Percentiles rank a stretch among this genome's conserved stretches.
These are phyloP conservation scores for Rhimphoctona megacephalus DNA, from an alignment of 2,888 invertebrate species.

Conservation along the genomic window DNA sequence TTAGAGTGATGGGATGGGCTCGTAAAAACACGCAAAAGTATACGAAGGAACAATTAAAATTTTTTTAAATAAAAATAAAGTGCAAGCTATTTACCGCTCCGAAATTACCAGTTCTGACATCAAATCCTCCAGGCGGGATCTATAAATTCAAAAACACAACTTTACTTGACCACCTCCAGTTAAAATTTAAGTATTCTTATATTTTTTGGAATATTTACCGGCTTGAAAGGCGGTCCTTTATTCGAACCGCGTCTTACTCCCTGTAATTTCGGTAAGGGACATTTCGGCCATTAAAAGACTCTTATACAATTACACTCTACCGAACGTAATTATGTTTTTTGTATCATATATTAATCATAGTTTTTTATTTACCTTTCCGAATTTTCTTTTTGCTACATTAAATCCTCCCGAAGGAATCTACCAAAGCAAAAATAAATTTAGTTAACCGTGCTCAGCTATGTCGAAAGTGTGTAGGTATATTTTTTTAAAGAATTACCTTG, in stretches of 20 bases:
- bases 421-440: neutral
- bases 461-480: neutral
- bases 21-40: too few species aligned
- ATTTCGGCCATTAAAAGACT: neutral
- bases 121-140: neutral
- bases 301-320: neutral
- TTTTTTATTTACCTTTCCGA: neutral
- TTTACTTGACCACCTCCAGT: neutral
- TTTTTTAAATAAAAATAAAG: too few species aligned
- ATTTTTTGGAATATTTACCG: neutral
- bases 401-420: neutral
- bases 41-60: too few species aligned
- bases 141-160: neutral
- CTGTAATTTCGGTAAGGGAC: neutral
- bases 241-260: neutral
- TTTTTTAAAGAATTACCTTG: neutral
- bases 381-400: neutral
- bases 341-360: neutral
- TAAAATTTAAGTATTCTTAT: neutral
- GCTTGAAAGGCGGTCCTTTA: too few species aligned
- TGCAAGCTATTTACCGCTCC: neutral
- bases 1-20: too few species aligned
- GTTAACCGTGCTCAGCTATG: neutral
- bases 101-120: rapidly evolving
- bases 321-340: neutral